Evolutionary conservation across 2,797 vertebrate genomes (phyloP).

Genomic region (Ptychobarbus kaznakovi): DNA sequence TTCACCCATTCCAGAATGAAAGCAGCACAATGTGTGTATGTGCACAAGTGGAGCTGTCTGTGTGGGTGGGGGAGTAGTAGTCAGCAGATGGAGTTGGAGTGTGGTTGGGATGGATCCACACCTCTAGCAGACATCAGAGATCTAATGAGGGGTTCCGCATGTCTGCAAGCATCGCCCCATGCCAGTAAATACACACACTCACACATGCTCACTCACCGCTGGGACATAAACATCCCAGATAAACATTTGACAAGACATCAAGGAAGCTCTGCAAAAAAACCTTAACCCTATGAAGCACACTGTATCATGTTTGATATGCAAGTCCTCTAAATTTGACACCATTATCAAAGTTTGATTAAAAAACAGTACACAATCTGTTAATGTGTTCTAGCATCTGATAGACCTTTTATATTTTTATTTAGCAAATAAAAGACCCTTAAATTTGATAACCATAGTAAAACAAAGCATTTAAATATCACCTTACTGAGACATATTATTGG

Average conservation of each 20-base stretch:
- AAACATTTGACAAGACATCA: constrained; percentile 31
- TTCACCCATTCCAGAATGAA: constrained; percentile 11
- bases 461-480: neutral
- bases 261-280: neutral
- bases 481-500: neutral
- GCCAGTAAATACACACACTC: constrained; percentile 35
- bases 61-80: constrained; percentile 49
- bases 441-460: constrained; percentile 1
- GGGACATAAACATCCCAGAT: constrained; percentile 26
- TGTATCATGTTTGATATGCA: neutral
- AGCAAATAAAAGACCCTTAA: neutral
- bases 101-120: constrained; percentile 62
- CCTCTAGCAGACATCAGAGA: constrained; percentile 61
- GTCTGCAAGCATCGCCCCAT: constrained; percentile 46
- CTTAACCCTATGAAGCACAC: neutral
- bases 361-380: too few species aligned
- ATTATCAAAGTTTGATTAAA: neutral
- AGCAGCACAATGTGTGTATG: constrained; percentile 18
- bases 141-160: constrained; percentile 69
- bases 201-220: constrained; percentile 46
- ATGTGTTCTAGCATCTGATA: neutral
- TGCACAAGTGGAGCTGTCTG: constrained; percentile 20
- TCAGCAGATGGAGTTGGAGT: constrained; percentile 60
- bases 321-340: neutral
- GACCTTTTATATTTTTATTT: neutral